Evolutionary conservation across 2,888 invertebrate species (phyloP), one percentile per base, ranked within the genome.

Genomic region (Mechanitis messenoides): DNA sequence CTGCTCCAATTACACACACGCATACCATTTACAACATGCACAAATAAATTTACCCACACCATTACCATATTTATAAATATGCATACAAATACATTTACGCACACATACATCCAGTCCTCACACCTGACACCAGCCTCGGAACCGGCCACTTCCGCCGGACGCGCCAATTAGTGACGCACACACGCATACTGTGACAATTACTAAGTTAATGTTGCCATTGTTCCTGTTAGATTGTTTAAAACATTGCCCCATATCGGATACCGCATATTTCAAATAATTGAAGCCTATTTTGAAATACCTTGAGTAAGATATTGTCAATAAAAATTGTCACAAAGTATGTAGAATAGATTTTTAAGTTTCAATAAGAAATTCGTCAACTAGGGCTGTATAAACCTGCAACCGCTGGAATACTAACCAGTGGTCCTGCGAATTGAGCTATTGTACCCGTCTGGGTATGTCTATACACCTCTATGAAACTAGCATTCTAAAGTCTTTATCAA

Each of bases 61-160:
- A 46, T 3, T 46, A 11, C 11, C 4, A 28, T 20, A 20, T 20
- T 20, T 47, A 47, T 20, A 47, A 35, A 35, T 6, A 3, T 35
- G 35, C 28, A 50, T 31, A 50, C 50, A 50, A 6, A 50, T 7
- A 31, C 28, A 31, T 31, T 9, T 33, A 42, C 9, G 54, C 58
- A 62, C 62, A 62, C 63, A 65, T 46, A 61, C 82, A 85, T 75
- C 65, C 56, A 60, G 68, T 61, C 50, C 69, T 79, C 83, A 85
- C 89, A 89, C 87, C 87, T 87, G 88, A 88, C 86, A 81, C 86
- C 77, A 72, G 74, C 76, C 76, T 83, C 84, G 86, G 86, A 86
- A 87, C 85, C 81, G 87, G 83, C 87, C 88, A 81, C 89, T 89
- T 90, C 90, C 90, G 88, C 77, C 87, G 90, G 90, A 90, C 80